Percentiles rank a stretch among this genome's conserved stretches.
phyloP scores from a whole-genome alignment of 2,888 invertebrate genomes.

The Pyrrhosoma nymphula region DNA sequence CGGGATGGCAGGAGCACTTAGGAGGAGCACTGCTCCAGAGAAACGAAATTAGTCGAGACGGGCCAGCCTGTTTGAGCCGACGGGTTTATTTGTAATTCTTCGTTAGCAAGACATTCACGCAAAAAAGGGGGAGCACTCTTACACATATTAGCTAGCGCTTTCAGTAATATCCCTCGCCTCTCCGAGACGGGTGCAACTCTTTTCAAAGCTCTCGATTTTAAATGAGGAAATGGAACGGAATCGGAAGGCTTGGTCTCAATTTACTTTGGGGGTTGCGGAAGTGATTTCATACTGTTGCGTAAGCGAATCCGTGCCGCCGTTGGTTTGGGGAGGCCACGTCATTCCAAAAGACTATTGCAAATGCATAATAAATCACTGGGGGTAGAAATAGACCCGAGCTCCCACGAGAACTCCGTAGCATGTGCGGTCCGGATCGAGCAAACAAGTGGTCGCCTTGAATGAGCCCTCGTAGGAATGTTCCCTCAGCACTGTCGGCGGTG shows the following conservation, averaged over 20 bases:
- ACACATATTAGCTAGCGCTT: not conserved
- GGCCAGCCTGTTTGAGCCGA: not conserved
- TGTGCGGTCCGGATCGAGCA: not conserved
- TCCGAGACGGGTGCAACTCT: not conserved
- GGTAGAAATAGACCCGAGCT: not conserved
- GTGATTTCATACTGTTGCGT: not conserved
- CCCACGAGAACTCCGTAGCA: not conserved
- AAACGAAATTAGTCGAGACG: not conserved
- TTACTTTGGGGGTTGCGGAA: not conserved
- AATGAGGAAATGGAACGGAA: not conserved
- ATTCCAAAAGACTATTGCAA: not conserved
- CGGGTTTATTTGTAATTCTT: not conserved
- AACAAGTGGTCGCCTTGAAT: slow-evolving; percentile 10
- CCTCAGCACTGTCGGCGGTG: not conserved
- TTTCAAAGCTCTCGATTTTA: not conserved
- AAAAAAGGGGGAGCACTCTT: not conserved
- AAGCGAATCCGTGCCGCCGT: not conserved
- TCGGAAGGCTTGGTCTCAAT: not conserved
- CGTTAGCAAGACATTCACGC: not conserved
- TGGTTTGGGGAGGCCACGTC: not conserved
- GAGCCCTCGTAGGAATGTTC: not conserved
- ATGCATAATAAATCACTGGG: not conserved
- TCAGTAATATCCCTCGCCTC: not conserved
- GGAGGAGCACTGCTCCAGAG: not conserved
- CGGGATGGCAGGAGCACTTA: not conserved